These are phyloP conservation scores for Mus spretus DNA, from an alignment of 2,797 vertebrate genomes.

Conservation along the genomic window DNA sequence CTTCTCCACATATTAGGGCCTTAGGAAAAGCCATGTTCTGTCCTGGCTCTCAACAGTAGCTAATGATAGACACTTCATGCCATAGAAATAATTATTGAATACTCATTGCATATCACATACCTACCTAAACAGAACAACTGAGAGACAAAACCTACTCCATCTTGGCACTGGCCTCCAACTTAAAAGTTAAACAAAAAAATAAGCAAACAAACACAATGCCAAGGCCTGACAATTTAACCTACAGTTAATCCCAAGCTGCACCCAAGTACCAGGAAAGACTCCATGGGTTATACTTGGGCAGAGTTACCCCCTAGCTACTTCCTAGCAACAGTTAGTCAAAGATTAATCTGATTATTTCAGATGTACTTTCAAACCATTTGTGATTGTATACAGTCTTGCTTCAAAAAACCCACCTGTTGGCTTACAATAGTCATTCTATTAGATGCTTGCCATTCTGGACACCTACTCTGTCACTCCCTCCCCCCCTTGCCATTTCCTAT, in stretches of 20 bases:
- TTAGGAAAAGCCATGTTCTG: neutral
- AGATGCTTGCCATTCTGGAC: no score
- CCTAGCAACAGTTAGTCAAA: neutral
- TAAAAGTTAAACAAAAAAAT: no score
- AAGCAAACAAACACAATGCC: no score
- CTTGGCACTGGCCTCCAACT: no score
- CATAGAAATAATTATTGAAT: slow-evolving; percentile 51
- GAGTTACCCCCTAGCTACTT: neutral
- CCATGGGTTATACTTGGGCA: neutral
- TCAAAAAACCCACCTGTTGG: no score
- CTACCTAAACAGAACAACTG: neutral
- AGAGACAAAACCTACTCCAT: no score
- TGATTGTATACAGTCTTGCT: no score
- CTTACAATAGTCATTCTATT: no score
- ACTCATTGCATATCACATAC: neutral
- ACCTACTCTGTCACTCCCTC: no score
- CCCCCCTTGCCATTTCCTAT: no score
- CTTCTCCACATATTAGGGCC: neutral
- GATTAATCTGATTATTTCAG: neutral
- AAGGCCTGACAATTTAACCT: neutral
- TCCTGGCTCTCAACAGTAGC: neutral
- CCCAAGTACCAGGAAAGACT: neutral
- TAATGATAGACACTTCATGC: slow-evolving; percentile 39
- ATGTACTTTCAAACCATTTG: neutral
- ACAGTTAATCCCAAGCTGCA: neutral